Percentiles rank a stretch among this genome's conserved stretches.
phyloP scores from a whole-genome alignment of 2,113 vertebrate genomes.

The Solea solea region DNA sequence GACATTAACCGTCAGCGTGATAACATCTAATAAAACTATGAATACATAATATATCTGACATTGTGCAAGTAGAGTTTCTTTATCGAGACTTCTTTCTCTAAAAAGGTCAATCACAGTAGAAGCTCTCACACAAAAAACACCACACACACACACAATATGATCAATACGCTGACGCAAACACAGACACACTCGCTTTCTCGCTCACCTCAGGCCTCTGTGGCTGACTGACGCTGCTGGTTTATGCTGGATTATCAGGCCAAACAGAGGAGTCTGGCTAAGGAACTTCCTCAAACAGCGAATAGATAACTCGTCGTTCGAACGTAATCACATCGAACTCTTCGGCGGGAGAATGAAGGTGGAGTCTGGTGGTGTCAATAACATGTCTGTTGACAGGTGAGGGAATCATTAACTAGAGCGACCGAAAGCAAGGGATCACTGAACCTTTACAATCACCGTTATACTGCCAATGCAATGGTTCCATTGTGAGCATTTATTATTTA shows the following conservation, averaged over 20 bases:
- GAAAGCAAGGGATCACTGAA: conserved; percentile 5
- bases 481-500: background rate
- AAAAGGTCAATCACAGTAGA: background rate
- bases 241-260: conserved; percentile 48
- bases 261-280: conserved; percentile 28
- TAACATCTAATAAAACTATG: too few relatives aligned
- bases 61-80: background rate
- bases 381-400: conserved; percentile 57
- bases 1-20: too few relatives aligned
- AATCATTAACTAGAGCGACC: conserved; percentile 63
- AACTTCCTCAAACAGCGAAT: conserved; percentile 41
- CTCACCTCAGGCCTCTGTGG: conserved; percentile 57
- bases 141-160: background rate
- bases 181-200: conserved; percentile 17
- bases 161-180: conserved; percentile 23
- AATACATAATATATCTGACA: too few relatives aligned
- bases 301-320: conserved; percentile 32
- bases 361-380: conserved; percentile 14
- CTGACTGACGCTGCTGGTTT: conserved; percentile 23
- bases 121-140: background rate
- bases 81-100: background rate
- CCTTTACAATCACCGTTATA: background rate
- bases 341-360: conserved; percentile 27
- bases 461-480: background rate
- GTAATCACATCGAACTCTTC: conserved; percentile 37